Conservation (phyloP, 2,113 vertebrate species). For the Python bivittatus region DNA sequence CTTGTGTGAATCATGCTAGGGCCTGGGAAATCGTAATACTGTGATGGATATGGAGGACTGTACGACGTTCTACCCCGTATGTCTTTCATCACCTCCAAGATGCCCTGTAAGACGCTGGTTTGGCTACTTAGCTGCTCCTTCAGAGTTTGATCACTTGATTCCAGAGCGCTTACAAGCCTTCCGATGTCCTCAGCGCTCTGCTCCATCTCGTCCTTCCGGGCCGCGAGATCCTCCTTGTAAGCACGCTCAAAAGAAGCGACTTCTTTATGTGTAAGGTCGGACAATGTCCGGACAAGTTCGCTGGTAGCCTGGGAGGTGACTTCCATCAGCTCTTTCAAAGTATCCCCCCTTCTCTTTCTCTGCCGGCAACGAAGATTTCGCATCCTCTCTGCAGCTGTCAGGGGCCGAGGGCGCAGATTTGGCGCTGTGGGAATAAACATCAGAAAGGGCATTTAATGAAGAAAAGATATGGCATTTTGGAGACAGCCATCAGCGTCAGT, state of each 20-base stretch:
- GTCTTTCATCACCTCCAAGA: conserved; percentile 35
- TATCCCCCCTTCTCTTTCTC: conserved; percentile 32
- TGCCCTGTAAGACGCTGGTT: conserved; percentile 27
- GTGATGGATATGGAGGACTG: conserved; percentile 16
- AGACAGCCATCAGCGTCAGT: background rate
- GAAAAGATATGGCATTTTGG: too few species aligned
- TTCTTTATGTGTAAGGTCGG: conserved; percentile 25
- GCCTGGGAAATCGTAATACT: conserved; percentile 32
- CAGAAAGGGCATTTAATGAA: background rate
- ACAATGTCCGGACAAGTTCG: conserved; percentile 31
- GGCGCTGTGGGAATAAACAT: background rate
- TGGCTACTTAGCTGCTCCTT: conserved; percentile 37
- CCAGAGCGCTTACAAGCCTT: conserved; percentile 11
- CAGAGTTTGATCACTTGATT: conserved; percentile 27
- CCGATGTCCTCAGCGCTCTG: conserved; percentile 34
- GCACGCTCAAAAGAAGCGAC: conserved; percentile 33
- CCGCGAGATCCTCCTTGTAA: conserved; percentile 18
- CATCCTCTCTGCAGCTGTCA: conserved; percentile 19
- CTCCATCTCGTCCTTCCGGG: conserved; percentile 32
- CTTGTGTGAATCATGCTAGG: conserved; percentile 21
- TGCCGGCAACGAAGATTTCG: conserved; percentile 31
- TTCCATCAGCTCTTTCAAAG: conserved; percentile 33
- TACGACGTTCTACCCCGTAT: conserved; percentile 29
- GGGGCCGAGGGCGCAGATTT: conserved; percentile 18
- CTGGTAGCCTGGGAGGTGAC: conserved; percentile 35